A percentile compares a stretch with the other conserved stretches of the same genome.
Conservation (phyloP, 1,140 invertebrate species). For the Battus philenor region DNA sequence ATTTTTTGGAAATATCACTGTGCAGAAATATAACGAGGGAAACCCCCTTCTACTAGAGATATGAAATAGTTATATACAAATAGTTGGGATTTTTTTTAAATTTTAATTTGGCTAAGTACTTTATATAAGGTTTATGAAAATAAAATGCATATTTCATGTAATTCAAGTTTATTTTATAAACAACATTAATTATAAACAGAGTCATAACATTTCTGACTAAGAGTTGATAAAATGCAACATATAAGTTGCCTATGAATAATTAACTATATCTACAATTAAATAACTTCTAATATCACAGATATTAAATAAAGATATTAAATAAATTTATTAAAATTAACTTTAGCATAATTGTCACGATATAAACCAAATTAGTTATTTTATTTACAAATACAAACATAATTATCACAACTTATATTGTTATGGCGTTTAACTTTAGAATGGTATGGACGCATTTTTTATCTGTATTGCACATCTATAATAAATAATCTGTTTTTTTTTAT, state of each 20-base stretch:
- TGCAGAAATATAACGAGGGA: no score
- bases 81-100: no score
- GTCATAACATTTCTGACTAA: conserved; percentile 55
- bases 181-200: conserved; percentile 56
- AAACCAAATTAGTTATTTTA: conserved; percentile 5
- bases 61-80: no score
- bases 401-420: conserved; percentile 20
- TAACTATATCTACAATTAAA: conserved; percentile 33
- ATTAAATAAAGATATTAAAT: conserved; percentile 20
- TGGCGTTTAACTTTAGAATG: no score
- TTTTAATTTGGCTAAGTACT: no score
- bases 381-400: conserved; percentile 3
- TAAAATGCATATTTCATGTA: no score
- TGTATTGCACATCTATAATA: conserved; percentile 28
- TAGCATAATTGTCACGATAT: not conserved
- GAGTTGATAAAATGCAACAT: conserved; percentile 47
- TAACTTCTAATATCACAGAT: conserved; percentile 64
- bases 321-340: not conserved
- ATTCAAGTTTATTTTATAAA: conserved; percentile 68
- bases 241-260: conserved; percentile 38
- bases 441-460: no score
- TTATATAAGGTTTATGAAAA: no score
- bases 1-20: no score
- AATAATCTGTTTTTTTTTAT: no score
- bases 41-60: no score